These are phyloP conservation scores for Strigamia crassipes DNA, from an alignment of 2,888 invertebrate genomes.

Conservation along the genomic window DNA sequence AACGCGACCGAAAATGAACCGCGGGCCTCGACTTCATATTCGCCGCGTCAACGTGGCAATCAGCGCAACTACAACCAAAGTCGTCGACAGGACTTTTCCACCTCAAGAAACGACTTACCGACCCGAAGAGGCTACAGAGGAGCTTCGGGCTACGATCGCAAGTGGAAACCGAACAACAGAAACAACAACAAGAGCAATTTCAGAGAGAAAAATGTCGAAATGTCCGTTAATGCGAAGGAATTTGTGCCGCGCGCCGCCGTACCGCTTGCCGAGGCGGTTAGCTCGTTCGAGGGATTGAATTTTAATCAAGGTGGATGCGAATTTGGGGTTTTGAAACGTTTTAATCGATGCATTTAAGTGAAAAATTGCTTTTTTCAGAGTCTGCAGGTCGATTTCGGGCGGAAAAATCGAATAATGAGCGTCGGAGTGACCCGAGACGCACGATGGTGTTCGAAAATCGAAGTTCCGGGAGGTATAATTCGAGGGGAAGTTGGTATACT, in stretches of 20 bases:
- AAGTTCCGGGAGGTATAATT: not conserved
- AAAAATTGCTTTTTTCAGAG: not conserved
- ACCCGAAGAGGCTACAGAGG: not conserved
- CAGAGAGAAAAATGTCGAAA: not conserved
- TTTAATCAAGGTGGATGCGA: not conserved
- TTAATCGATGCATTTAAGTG: not conserved
- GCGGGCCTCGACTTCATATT: not conserved
- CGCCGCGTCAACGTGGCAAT: slow-evolving; percentile 1
- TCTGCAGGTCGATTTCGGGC: not conserved
- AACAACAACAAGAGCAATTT: not conserved
- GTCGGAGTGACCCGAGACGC: not conserved
- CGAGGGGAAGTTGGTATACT: not conserved
- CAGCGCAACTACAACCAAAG: not conserved
- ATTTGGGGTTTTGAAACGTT: not conserved
- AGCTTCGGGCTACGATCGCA: not conserved
- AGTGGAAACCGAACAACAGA: not conserved
- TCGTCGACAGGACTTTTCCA: not conserved
- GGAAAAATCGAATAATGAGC: too few species aligned
- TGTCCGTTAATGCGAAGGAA: not conserved
- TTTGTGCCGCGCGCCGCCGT: not conserved
- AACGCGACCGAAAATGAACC: not conserved
- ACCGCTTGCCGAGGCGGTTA: not conserved
- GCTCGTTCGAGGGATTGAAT: not conserved
- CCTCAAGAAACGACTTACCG: not conserved
- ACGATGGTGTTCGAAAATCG: not conserved